A percentile compares a stretch with the other conserved stretches of the same genome.
phyloP scores from a whole-genome alignment of 2,113 vertebrate species.

The Myotis brandtii region DNA sequence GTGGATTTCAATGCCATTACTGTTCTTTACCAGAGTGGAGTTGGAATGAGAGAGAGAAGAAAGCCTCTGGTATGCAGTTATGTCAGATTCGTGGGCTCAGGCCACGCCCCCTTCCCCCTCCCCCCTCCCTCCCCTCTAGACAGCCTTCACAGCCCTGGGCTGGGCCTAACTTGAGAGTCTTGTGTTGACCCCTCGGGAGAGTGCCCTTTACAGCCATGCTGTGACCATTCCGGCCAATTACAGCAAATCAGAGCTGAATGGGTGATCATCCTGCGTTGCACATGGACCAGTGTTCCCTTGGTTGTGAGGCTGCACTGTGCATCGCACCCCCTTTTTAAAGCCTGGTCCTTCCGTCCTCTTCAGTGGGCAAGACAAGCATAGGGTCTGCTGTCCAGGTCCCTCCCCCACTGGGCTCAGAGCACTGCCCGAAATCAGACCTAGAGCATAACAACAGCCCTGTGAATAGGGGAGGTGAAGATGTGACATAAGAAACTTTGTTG shows the following conservation, averaged over 20 bases:
- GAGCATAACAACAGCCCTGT: not conserved
- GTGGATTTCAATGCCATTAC: constrained; percentile 55
- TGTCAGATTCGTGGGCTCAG: not conserved
- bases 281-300: not conserved
- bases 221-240: not conserved
- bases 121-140: not conserved
- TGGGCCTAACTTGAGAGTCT: not conserved
- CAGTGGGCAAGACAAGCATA: not conserved
- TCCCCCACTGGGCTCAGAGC: not conserved
- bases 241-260: not conserved
- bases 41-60: constrained; percentile 21
- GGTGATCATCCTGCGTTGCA: not conserved
- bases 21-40: constrained; percentile 14
- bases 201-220: not conserved
- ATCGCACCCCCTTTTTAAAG: not conserved
- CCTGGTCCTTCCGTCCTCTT: not conserved
- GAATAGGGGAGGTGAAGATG: not conserved
- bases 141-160: not conserved
- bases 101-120: too few relatives aligned
- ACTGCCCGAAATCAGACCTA: not conserved
- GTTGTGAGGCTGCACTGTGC: not conserved
- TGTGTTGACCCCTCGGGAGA: not conserved
- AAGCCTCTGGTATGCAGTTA: not conserved
- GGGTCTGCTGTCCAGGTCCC: not conserved
- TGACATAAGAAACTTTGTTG: not conserved